Conservation (phyloP, 2,797 vertebrate species). For the Numenius phaeopus region DNA sequence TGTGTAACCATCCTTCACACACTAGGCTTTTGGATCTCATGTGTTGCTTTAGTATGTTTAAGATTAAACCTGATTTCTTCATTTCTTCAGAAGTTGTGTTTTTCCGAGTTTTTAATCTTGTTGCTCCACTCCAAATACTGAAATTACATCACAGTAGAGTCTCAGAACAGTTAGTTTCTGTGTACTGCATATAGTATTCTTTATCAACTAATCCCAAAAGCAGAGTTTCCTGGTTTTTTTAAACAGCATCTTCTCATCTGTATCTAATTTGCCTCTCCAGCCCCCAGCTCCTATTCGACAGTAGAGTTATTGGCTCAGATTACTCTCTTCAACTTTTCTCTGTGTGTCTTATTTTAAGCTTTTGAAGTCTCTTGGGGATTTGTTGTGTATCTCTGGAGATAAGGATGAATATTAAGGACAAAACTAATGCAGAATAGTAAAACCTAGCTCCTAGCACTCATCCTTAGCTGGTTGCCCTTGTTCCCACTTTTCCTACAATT, state of each 20-base stretch:
- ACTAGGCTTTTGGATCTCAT: background rate
- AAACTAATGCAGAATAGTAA: background rate
- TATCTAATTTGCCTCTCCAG: background rate
- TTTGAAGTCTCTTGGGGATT: background rate
- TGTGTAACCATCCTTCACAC: background rate
- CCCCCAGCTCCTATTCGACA: background rate
- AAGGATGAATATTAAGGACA: background rate
- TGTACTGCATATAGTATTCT: background rate
- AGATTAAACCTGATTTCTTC: background rate
- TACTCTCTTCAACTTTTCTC: background rate
- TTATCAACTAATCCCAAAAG: background rate
- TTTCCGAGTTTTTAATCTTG: background rate
- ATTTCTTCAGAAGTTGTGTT: background rate
- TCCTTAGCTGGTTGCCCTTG: background rate
- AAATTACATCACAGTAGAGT: background rate
- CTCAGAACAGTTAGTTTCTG: background rate
- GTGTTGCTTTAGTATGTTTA: background rate
- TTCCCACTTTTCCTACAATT: background rate
- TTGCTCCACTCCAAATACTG: background rate
- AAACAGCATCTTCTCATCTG: background rate
- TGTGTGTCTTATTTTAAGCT: background rate
- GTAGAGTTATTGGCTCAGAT: background rate
- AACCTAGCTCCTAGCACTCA: background rate
- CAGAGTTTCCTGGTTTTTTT: background rate
- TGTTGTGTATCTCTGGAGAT: background rate